Conservation (phyloP, 2,113 vertebrate species). For the Stercorarius parasiticus region DNA sequence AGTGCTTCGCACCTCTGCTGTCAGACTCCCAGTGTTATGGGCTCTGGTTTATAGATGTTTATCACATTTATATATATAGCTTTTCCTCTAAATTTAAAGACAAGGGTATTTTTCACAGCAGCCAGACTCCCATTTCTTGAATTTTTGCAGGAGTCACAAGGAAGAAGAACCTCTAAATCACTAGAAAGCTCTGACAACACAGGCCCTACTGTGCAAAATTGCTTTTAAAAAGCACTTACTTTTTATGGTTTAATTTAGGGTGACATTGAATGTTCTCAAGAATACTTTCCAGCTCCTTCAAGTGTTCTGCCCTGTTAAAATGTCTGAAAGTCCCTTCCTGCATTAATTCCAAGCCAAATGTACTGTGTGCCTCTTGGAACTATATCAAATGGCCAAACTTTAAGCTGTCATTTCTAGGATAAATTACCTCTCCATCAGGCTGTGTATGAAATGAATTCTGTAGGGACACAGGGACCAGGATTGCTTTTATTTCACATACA, state of each 20-base stretch:
- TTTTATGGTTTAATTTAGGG: constrained; percentile 71
- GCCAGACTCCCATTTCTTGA: neutral
- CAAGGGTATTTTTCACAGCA: neutral
- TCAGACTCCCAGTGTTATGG: neutral
- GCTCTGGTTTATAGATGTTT: neutral
- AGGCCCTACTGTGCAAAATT: constrained; percentile 23
- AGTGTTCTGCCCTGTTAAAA: neutral
- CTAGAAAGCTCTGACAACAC: constrained; percentile 14
- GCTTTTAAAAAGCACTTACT: constrained; percentile 72
- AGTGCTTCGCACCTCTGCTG: neutral
- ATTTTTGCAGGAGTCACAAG: neutral
- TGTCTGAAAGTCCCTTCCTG: neutral
- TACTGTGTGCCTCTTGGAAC: constrained; percentile 12
- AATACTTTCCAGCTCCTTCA: neutral
- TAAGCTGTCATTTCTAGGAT: neutral
- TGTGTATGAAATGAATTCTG: neutral
- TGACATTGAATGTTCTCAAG: constrained; percentile 44
- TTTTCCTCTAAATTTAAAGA: constrained; percentile 27
- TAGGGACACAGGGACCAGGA: neutral
- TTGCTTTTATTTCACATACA: neutral
- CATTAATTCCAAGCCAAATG: constrained; percentile 26
- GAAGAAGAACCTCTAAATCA: constrained; percentile 58
- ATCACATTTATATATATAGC: neutral
- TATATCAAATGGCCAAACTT: neutral
- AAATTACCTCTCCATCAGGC: neutral